These are phyloP conservation scores for Procambarus clarkii DNA, from an alignment of 1,140 invertebrate species.

Conservation along the genomic window DNA sequence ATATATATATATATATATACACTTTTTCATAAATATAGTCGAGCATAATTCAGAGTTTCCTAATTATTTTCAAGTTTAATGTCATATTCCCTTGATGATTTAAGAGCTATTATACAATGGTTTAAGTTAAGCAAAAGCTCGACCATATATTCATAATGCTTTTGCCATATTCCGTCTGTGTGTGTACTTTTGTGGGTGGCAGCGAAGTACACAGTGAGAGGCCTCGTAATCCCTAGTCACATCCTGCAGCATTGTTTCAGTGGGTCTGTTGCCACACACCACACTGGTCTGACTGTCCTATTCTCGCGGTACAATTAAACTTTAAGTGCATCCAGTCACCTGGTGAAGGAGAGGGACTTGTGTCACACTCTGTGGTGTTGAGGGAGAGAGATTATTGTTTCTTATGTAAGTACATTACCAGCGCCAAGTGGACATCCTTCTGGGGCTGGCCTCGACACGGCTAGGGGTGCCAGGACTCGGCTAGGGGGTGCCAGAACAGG, in stretches of 20 bases:
- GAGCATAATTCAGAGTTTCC: too few species aligned
- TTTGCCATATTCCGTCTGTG: too few species aligned
- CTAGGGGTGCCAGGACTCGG: background rate
- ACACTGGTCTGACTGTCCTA: background rate
- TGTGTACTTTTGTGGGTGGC: too few species aligned
- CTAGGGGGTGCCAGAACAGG: too few species aligned
- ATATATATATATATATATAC: conserved; percentile 14
- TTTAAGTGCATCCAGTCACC: background rate
- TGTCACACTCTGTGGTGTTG: background rate
- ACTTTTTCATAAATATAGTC: too few species aligned
- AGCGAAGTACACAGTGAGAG: background rate
- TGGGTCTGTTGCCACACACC: background rate
- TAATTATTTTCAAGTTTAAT: too few species aligned
- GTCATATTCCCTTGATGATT: too few species aligned
- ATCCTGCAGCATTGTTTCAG: background rate
- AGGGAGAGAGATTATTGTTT: conserved; percentile 40
- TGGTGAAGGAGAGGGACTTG: background rate
- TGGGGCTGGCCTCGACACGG: conserved; percentile 5
- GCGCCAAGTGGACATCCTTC: conserved; percentile 42
- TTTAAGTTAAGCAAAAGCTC: too few species aligned
- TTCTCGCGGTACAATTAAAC: background rate
- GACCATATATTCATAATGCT: too few species aligned
- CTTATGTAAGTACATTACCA: conserved; percentile 46
- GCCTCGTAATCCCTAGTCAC: background rate
- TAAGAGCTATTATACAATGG: too few species aligned